Percentiles rank a stretch among this genome's conserved stretches.
Evolutionary conservation across 2,797 vertebrate species (phyloP).

Genomic region (Podargus strigoides): DNA sequence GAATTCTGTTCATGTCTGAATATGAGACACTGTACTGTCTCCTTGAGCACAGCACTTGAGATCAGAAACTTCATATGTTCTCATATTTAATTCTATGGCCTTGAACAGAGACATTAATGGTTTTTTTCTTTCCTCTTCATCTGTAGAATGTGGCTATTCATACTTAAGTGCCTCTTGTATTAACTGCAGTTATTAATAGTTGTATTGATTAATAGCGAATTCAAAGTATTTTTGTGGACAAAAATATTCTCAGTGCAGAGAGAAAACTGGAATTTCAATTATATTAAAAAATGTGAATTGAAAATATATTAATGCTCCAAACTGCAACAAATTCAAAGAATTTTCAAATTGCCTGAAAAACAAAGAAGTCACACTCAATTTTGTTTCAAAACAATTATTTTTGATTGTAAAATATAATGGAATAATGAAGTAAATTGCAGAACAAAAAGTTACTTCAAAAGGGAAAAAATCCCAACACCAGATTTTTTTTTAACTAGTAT

Average conservation of each 20-base stretch:
- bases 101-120: background rate
- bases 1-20: background rate
- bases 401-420: background rate
- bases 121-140: slow-evolving; percentile 1
- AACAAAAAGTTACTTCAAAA: background rate
- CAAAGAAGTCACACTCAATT: background rate
- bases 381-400: slow-evolving; percentile 14
- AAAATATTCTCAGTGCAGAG: slow-evolving; percentile 3
- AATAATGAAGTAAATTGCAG: background rate
- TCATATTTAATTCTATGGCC: background rate
- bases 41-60: background rate
- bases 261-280: slow-evolving; percentile 2
- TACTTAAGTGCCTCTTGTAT: slow-evolving; percentile 9
- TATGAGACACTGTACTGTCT: background rate
- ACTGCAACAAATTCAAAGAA: slow-evolving; percentile 8
- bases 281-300: background rate
- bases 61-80: background rate
- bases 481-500: background rate
- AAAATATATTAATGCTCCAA: slow-evolving; percentile 21
- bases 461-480: background rate
- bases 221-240: background rate
- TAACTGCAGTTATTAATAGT: slow-evolving; percentile 49
- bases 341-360: slow-evolving; percentile 14
- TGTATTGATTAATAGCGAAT: slow-evolving; percentile 31
- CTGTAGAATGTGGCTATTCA: slow-evolving; percentile 15